These are phyloP conservation scores for Odontocerum albicorne DNA, from an alignment of 2,888 invertebrate genomes.

Conservation along the genomic window DNA sequence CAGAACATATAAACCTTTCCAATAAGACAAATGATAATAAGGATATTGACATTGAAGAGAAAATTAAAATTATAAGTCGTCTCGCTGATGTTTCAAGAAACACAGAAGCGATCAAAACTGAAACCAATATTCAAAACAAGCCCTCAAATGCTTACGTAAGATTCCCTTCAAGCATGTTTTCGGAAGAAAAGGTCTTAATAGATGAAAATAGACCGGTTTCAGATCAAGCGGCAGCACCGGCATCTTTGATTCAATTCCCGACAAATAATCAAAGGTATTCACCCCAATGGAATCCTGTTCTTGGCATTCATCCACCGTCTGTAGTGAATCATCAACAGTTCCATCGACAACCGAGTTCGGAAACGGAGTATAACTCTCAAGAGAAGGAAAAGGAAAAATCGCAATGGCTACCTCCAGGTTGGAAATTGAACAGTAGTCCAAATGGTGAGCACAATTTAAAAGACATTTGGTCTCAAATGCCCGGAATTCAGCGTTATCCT, in stretches of 20 bases:
- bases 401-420: conserved; percentile 22
- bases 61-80: conserved; percentile 29
- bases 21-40: neutral
- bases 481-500: conserved; percentile 26
- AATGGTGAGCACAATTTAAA: conserved; percentile 23
- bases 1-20: neutral
- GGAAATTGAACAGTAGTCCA: conserved; percentile 19
- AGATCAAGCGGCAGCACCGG: conserved; percentile 2
- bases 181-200: neutral
- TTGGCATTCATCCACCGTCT: neutral
- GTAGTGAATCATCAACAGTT: neutral
- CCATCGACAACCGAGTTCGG: neutral
- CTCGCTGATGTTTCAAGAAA: conserved; percentile 32
- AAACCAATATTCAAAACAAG: conserved; percentile 12
- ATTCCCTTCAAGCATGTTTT: neutral
- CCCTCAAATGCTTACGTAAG: conserved; percentile 4
- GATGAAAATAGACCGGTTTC: neutral
- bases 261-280: neutral
- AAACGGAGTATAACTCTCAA: conserved; percentile 8
- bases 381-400: conserved; percentile 1
- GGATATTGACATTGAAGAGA: conserved; percentile 30
- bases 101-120: conserved; percentile 16
- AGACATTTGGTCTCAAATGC: conserved; percentile 26
- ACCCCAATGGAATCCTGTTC: neutral
- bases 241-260: conserved; percentile 5